These are phyloP conservation scores for Goniozus legneri DNA, from an alignment of 1,140 invertebrate genomes.

Conservation along the genomic window DNA sequence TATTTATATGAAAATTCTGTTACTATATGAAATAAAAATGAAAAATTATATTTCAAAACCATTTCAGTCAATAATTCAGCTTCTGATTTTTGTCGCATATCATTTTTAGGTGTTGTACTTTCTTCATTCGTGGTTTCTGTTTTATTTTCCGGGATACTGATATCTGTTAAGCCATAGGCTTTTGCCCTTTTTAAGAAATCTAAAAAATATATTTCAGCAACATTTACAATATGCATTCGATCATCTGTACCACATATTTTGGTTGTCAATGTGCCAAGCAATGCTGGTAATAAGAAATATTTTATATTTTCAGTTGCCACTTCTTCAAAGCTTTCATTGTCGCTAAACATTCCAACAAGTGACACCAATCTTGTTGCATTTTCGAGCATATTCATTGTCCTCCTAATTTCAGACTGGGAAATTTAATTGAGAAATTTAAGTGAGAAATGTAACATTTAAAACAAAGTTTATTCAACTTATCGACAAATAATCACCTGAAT, in stretches of 20 bases:
- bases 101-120: not conserved
- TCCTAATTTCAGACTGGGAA: constrained; percentile 64
- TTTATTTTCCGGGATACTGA: constrained; percentile 53
- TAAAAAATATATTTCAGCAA: constrained; percentile 79
- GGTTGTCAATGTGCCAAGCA: constrained; percentile 73
- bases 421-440: constrained; percentile 5
- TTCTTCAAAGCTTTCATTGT: constrained; percentile 85
- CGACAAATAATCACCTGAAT: constrained; percentile 54
- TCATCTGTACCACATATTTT: constrained; percentile 63
- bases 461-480: too few species aligned
- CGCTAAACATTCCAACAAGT: constrained; percentile 76
- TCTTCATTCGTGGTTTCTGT: constrained; percentile 25
- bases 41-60: constrained; percentile 23
- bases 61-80: constrained; percentile 39
- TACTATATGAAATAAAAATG: too few species aligned
- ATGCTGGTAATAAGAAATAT: constrained; percentile 77
- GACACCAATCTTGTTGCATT: constrained; percentile 76
- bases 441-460: too few species aligned
- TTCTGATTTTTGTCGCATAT: constrained; percentile 25
- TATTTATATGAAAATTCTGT: constrained; percentile 1
- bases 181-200: constrained; percentile 79
- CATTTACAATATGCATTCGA: constrained; percentile 66
- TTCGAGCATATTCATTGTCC: constrained; percentile 71
- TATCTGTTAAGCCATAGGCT: constrained; percentile 71
- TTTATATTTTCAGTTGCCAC: constrained; percentile 80